Conservation (phyloP, 2,113 vertebrate species). For the Xenopus tropicalis region DNA sequence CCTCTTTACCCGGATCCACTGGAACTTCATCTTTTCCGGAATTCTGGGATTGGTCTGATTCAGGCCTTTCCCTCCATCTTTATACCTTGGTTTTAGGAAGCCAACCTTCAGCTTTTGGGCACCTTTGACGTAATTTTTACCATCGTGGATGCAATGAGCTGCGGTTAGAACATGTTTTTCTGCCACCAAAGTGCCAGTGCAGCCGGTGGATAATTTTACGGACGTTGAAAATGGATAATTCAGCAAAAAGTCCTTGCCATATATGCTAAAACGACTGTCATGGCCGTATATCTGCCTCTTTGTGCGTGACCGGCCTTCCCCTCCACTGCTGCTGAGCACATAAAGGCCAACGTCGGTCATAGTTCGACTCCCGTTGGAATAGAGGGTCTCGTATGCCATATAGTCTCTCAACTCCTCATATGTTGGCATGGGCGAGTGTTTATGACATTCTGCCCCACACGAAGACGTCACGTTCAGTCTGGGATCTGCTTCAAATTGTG, state of each 20-base stretch:
- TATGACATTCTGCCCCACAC: slow-evolving; percentile 87
- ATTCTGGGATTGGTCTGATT: slow-evolving; percentile 53
- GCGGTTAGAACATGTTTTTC: slow-evolving; percentile 92
- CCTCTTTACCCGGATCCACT: slow-evolving; percentile 94
- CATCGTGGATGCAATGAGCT: slow-evolving; percentile 92
- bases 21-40: slow-evolving; percentile 86
- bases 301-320: slow-evolving; percentile 62
- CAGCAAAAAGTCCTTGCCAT: slow-evolving; percentile 83
- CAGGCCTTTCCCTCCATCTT: slow-evolving; percentile 62
- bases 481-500: slow-evolving; percentile 76
- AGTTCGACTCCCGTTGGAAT: slow-evolving; percentile 79
- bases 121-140: slow-evolving; percentile 94
- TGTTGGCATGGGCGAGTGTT: slow-evolving; percentile 70
- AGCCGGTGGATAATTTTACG: slow-evolving; percentile 92
- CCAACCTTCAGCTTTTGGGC: slow-evolving; percentile 90
- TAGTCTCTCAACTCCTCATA: slow-evolving; percentile 78
- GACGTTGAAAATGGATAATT: slow-evolving; percentile 92
- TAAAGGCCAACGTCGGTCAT: slow-evolving; percentile 87
- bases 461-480: slow-evolving; percentile 79
- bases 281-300: slow-evolving; percentile 93
- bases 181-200: slow-evolving; percentile 87
- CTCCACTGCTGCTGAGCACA: slow-evolving; percentile 53
- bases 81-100: slow-evolving; percentile 81
- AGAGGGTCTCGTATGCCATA: slow-evolving; percentile 88
- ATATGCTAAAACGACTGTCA: slow-evolving; percentile 90